Conservation (phyloP, 1,140 invertebrate genomes). For the Matsumurasca onukii region DNA sequence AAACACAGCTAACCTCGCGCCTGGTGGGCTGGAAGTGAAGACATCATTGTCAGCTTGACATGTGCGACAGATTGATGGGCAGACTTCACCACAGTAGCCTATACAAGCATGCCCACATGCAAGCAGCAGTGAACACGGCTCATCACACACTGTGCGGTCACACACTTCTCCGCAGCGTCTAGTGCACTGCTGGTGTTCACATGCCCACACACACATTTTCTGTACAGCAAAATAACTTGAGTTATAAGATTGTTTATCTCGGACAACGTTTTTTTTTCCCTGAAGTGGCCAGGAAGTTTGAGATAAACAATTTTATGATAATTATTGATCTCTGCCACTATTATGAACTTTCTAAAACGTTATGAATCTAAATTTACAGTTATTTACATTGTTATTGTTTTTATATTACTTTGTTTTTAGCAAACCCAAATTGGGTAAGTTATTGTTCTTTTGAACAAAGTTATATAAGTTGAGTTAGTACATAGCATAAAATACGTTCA, state of each 20-base stretch:
- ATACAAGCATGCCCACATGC: conserved; percentile 1
- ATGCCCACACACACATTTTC: background rate
- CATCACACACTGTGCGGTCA: background rate
- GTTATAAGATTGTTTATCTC: background rate
- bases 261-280: background rate
- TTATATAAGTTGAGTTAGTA: background rate
- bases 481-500: background rate
- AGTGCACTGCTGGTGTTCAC: background rate
- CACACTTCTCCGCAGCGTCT: background rate
- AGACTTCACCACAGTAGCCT: background rate
- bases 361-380: too few species aligned
- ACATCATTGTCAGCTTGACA: background rate
- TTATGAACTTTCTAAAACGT: background rate
- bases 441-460: too few species aligned
- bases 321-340: too few species aligned
- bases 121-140: background rate
- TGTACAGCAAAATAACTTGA: background rate
- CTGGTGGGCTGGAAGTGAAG: too few species aligned
- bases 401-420: too few species aligned
- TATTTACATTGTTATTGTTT: too few species aligned
- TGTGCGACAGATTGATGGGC: background rate
- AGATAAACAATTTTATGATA: too few species aligned
- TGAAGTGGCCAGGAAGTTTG: background rate
- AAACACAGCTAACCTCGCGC: too few species aligned
- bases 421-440: too few species aligned